Evolutionary conservation across 2,797 vertebrate species (phyloP).

Genomic region (Falco columbarius): DNA sequence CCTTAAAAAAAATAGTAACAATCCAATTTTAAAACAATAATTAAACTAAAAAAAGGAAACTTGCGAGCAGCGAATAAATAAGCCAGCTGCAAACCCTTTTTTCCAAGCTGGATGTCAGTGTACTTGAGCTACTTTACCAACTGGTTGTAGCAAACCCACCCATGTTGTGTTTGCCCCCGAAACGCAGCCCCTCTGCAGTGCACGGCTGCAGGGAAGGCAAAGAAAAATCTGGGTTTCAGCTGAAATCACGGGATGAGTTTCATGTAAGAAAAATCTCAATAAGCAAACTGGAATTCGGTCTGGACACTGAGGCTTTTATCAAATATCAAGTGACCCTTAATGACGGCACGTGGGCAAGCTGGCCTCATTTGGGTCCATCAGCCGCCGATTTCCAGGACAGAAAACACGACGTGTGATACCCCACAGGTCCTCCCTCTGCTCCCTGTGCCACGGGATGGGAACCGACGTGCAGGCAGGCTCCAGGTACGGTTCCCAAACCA

Average conservation of each 20-base stretch:
- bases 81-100: not conserved
- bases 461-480: not conserved
- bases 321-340: not conserved
- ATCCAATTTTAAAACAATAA: not conserved
- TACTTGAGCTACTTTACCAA: not conserved
- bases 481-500: not conserved
- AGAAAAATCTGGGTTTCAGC: not conserved
- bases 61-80: not conserved
- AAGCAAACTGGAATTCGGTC: not conserved
- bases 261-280: not conserved
- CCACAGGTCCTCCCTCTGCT: not conserved
- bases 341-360: not conserved
- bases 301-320: not conserved
- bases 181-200: not conserved
- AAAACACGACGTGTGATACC: accelerated
- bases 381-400: not conserved
- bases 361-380: not conserved
- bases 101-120: not conserved
- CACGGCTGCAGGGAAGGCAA: not conserved
- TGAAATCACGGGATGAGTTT: not conserved
- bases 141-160: not conserved
- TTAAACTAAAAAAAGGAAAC: not conserved
- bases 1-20: not conserved
- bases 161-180: accelerated
- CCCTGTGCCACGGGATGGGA: accelerated